Conservation (phyloP, 2,888 invertebrate species). For the Shargacucullia verbasci region DNA sequence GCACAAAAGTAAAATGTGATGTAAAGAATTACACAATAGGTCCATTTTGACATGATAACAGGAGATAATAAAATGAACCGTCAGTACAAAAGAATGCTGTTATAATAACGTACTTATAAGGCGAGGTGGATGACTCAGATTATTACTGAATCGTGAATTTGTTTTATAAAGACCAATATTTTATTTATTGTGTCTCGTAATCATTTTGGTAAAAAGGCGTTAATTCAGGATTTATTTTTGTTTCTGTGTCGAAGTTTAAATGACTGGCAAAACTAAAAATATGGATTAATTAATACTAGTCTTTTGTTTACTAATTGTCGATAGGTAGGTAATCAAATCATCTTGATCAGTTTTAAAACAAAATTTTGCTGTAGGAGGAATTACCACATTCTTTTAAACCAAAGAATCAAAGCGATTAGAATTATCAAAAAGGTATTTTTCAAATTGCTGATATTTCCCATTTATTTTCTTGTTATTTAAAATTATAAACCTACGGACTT, state of each 20-base stretch:
- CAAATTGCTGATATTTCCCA: too few relatives aligned
- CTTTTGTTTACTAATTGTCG: too few relatives aligned
- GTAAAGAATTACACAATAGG: not conserved
- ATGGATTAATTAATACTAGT: too few relatives aligned
- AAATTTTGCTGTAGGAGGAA: too few relatives aligned
- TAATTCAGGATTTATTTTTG: not conserved
- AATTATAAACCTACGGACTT: too few relatives aligned
- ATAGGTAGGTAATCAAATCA: too few relatives aligned
- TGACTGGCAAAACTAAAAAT: not conserved
- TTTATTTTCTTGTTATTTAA: too few relatives aligned
- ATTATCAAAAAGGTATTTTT: too few relatives aligned
- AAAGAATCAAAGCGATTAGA: too few relatives aligned
- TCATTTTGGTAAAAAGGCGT: not conserved
- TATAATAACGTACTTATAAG: slow-evolving; percentile 48
- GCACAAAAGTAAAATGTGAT: slow-evolving; percentile 6
- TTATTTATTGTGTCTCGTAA: slow-evolving; percentile 21
- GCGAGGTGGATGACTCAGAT: slow-evolving; percentile 55
- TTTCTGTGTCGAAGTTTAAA: not conserved
- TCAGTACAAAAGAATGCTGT: slow-evolving; percentile 59
- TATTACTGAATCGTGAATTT: slow-evolving; percentile 37
- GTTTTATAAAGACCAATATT: slow-evolving; percentile 24
- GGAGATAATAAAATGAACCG: slow-evolving; percentile 49
- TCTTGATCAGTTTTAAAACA: too few relatives aligned
- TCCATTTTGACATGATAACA: slow-evolving; percentile 35
- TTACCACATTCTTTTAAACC: too few relatives aligned